phyloP scores from a whole-genome alignment of 1,140 invertebrate species.

The Drosophila nigromelanica region DNA sequence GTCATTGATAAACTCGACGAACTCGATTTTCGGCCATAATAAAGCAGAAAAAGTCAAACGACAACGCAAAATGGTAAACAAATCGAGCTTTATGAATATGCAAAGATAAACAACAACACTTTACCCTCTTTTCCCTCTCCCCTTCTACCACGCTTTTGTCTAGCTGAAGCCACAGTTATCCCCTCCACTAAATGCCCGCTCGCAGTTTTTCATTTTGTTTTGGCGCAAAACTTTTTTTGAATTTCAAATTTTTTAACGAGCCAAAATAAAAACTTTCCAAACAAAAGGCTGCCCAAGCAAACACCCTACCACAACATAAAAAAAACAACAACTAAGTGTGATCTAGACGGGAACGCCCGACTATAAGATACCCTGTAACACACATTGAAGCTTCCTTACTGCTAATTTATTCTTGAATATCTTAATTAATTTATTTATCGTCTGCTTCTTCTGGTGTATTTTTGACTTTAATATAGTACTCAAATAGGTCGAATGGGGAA shows the following conservation, averaged over 20 bases:
- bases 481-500: no score
- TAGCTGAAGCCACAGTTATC: background rate
- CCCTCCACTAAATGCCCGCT: slow-evolving; percentile 1
- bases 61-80: slow-evolving; percentile 74
- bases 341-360: background rate
- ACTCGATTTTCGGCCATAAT: slow-evolving; percentile 51
- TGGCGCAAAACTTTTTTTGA: slow-evolving; percentile 47
- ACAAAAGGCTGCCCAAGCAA: slow-evolving; percentile 58
- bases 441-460: no score
- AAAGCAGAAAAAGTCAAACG: slow-evolving; percentile 72
- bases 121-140: background rate
- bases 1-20: slow-evolving; percentile 59
- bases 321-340: background rate
- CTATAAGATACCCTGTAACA: background rate
- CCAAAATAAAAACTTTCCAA: slow-evolving; percentile 80
- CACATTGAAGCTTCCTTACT: no score
- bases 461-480: no score
- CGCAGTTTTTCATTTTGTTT: slow-evolving; percentile 36
- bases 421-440: no score
- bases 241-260: slow-evolving; percentile 77
- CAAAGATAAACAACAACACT: slow-evolving; percentile 61
- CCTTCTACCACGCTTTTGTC: slow-evolving; percentile 2
- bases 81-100: slow-evolving; percentile 79
- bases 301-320: slow-evolving; percentile 8
- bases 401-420: no score